Evolutionary conservation across 1,140 invertebrate species (phyloP).

Genomic region (Plodia interpunctella): DNA sequence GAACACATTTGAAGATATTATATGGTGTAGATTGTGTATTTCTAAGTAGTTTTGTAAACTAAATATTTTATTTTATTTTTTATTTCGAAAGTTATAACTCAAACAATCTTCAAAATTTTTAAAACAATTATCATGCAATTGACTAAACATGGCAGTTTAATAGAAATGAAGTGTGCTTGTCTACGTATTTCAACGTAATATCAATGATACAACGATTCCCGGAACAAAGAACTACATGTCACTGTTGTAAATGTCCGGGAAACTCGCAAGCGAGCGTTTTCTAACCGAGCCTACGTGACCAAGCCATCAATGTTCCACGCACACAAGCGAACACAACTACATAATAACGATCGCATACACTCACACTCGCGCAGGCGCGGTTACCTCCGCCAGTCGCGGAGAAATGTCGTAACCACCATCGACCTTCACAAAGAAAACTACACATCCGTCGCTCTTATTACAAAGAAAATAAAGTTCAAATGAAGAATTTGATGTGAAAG

Average conservation of each 20-base stretch:
- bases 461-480: conserved; percentile 27
- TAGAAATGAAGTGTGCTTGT: no score
- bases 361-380: conserved; percentile 48
- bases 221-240: conserved; percentile 32
- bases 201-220: not conserved
- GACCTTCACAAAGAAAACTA: conserved; percentile 70
- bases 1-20: not conserved
- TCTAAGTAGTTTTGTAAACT: not conserved
- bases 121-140: no score
- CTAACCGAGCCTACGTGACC: conserved; percentile 69
- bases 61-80: no score
- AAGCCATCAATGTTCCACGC: conserved; percentile 47
- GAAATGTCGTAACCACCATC: conserved; percentile 42
- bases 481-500: conserved; percentile 24
- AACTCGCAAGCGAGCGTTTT: conserved; percentile 35
- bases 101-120: no score
- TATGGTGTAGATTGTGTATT: not conserved
- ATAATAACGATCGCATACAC: conserved; percentile 37
- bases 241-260: conserved; percentile 41
- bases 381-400: conserved; percentile 32
- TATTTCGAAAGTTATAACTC: no score
- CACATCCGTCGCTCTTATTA: conserved; percentile 46
- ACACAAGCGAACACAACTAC: conserved; percentile 34
- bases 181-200: not conserved
- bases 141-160: no score